phyloP scores from a whole-genome alignment of 2,888 invertebrate genomes.

The Cerceris ruficornis region DNA sequence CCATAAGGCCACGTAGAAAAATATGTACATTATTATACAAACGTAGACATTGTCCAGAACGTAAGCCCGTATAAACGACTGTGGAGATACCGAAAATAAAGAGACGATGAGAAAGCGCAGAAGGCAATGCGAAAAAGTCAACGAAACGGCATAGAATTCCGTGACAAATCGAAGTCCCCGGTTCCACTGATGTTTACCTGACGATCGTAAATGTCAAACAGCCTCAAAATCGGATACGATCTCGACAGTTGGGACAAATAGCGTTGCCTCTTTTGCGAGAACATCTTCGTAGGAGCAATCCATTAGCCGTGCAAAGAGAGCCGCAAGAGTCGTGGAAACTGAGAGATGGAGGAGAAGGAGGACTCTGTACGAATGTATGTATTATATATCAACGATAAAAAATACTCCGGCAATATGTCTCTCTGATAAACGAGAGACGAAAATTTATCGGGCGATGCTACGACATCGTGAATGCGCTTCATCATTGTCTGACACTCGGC shows the following conservation, averaged over 20 bases:
- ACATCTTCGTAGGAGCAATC: conserved; percentile 59
- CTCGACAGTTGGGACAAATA: conserved; percentile 64
- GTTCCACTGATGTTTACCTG: conserved; percentile 62
- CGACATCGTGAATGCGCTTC: background rate
- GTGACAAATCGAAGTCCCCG: background rate
- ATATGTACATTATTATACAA: conserved; percentile 72
- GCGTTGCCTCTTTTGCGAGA: conserved; percentile 56
- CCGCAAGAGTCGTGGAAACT: conserved; percentile 13
- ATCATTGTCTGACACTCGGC: background rate
- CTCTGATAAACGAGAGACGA: conserved; percentile 13
- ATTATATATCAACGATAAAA: background rate
- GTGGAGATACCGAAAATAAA: conserved; percentile 8
- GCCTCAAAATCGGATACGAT: conserved; percentile 69
- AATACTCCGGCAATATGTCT: conserved; percentile 23
- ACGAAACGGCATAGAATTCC: background rate
- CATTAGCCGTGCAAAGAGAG: conserved; percentile 49
- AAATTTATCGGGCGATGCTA: conserved; percentile 5
- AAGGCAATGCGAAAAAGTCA: background rate
- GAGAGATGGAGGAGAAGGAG: background rate
- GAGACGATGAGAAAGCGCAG: background rate
- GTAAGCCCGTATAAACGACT: conserved; percentile 76
- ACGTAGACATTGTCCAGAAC: conserved; percentile 75
- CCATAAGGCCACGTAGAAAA: conserved; percentile 76
- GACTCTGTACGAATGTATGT: background rate
- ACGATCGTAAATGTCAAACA: conserved; percentile 73